Evolutionary conservation across 2,888 invertebrate species (phyloP).

Genomic region (Maniola hyperantus): DNA sequence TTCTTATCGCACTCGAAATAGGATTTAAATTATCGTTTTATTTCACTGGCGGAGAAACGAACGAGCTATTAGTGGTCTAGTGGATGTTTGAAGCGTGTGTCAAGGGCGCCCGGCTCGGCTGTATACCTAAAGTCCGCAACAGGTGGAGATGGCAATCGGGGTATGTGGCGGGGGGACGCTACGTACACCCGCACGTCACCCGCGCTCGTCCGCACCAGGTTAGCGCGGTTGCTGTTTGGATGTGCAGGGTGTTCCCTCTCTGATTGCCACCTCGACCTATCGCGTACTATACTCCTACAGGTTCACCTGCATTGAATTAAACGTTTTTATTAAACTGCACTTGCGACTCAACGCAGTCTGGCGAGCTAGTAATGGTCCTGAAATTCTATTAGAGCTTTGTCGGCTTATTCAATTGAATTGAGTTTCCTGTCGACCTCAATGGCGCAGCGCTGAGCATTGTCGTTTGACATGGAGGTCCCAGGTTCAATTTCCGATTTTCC

Average conservation of each 20-base stretch:
- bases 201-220: no score
- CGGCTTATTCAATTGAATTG: constrained; percentile 1
- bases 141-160: no score
- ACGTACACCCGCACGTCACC: no score
- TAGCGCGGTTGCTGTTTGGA: no score
- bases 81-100: constrained; percentile 53
- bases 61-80: constrained; percentile 38
- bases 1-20: constrained; percentile 44
- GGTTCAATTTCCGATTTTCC: no score
- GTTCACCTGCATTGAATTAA: constrained; percentile 34
- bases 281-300: no score
- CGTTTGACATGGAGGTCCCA: no score
- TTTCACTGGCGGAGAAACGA: constrained; percentile 34
- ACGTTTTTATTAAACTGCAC: constrained; percentile 37
- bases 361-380: constrained; percentile 34
- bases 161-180: no score
- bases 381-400: constrained; percentile 26
- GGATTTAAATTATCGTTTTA: constrained; percentile 39
- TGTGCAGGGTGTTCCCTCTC: no score
- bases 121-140: constrained; percentile 14
- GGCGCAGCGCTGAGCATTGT: no score
- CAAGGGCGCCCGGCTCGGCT: constrained; percentile 58
- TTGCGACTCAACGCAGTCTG: constrained; percentile 36
- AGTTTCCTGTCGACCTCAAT: neutral
- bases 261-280: no score